Evolutionary conservation across 2,888 invertebrate species (phyloP), one percentile per base, ranked within the genome.

Genomic region (Rutpela maculata): DNA sequence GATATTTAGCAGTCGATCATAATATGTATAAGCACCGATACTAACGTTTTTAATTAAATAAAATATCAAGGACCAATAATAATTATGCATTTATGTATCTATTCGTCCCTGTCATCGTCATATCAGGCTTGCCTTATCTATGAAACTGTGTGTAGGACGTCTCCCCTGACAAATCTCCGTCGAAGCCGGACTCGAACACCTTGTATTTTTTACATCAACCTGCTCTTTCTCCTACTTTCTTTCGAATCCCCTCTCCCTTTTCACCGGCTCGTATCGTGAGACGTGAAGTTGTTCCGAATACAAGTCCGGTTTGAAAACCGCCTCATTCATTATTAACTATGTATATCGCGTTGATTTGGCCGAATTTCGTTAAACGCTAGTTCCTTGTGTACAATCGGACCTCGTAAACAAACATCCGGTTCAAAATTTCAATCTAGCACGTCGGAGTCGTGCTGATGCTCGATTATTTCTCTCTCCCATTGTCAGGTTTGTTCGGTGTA

Each of bases 191-290:
- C 17, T 43, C 63, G 59, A 22, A 31, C 75, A 69, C 60, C 63
- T 63, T 71, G 62, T 63, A 69, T 70, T 60, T 70, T 60, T 43
- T 43, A n/a, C 71, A 62, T 70, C 75, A 78, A 72, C 80, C 78
- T 72, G 79, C 78, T 81, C 82, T 80, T 83, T 83, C 83, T 83
- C 79, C 79, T 75, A 81, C 81, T 83, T 83, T 83, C 79, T 80
- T 77, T 74, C 60, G 62, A 26, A 55, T 50, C 65, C 76, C 76
- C 69, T 72, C 77, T 70, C 70, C 50, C 70, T 74, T 71, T 72
- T 50, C 69, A 66, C 72, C 56, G 35, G 59, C 76, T 59, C 76
- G 68, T 72, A 73, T 60, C 50, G 50, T 50, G 50, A 50, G 50
- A 50, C 79, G 76, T 78, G 74, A 77, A 74, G 75, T 68, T 74